A percentile compares a stretch with the other conserved stretches of the same genome.
phyloP scores from a whole-genome alignment of 2,797 vertebrate genomes.

The Ispidina picta region DNA sequence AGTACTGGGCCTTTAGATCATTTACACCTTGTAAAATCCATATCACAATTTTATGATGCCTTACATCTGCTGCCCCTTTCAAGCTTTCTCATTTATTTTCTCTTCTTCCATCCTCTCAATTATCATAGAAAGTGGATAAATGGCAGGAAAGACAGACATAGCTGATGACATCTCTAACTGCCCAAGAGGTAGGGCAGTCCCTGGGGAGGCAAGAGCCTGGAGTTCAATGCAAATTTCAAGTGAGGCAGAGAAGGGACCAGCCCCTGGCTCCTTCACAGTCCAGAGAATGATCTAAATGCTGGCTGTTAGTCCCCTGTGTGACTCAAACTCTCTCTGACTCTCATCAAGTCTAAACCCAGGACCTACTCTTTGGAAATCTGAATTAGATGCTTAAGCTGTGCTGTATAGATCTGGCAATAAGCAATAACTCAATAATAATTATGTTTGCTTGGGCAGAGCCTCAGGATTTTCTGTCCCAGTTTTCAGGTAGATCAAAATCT shows the following conservation, averaged over 20 bases:
- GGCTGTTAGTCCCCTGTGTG: not conserved
- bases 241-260: not conserved
- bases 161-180: not conserved
- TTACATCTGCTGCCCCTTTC: not conserved
- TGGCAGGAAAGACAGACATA: not conserved
- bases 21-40: not conserved
- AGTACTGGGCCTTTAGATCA: accelerated
- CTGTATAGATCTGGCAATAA: not conserved
- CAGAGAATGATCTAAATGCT: conserved; percentile 20
- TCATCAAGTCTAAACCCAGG: not conserved
- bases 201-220: not conserved
- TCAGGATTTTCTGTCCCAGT: not conserved
- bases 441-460: not conserved
- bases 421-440: not conserved
- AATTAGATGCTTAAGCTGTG: not conserved
- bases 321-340: not conserved
- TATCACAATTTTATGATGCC: not conserved
- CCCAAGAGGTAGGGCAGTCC: not conserved
- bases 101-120: not conserved
- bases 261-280: conserved; percentile 24
- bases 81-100: not conserved
- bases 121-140: conserved; percentile 8
- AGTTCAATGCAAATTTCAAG: conserved; percentile 19
- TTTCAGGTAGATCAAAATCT: not conserved
- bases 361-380: not conserved